Evolutionary conservation across 2,888 invertebrate genomes (phyloP).

Genomic region (Scelioninae gen. 2): DNA sequence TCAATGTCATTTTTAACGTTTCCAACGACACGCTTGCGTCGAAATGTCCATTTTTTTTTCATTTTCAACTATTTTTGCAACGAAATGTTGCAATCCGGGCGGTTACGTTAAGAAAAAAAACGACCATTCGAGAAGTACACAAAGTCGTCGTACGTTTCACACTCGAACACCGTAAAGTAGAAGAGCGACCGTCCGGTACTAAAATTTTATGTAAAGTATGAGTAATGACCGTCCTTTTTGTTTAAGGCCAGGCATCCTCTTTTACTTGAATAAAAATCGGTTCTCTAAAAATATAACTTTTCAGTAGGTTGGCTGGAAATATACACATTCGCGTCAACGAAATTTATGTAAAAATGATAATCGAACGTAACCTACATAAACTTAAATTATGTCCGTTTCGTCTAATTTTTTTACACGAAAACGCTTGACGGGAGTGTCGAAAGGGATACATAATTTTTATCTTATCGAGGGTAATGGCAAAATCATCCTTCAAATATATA

Average conservation of each 20-base stretch:
- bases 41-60: too few species aligned
- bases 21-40: too few species aligned
- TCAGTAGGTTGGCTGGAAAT: slow-evolving; percentile 16
- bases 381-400: too few species aligned
- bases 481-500: too few species aligned
- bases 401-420: too few species aligned
- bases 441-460: too few species aligned
- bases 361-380: background rate
- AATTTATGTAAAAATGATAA: slow-evolving; percentile 4
- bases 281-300: slow-evolving; percentile 20
- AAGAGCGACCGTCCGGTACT: slow-evolving; percentile 28
- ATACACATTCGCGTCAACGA: slow-evolving; percentile 1
- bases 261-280: slow-evolving; percentile 23
- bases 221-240: slow-evolving; percentile 37
- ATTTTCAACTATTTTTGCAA: too few species aligned
- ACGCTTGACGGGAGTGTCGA: too few species aligned
- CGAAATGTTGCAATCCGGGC: too few species aligned
- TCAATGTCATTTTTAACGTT: slow-evolving; percentile 1
- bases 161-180: slow-evolving; percentile 17
- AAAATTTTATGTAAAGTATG: slow-evolving; percentile 39
- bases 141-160: slow-evolving; percentile 17
- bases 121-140: slow-evolving; percentile 21
- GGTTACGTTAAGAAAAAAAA: too few species aligned
- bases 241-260: slow-evolving; percentile 26
- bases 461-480: too few species aligned